phyloP scores from a whole-genome alignment of 30 jellyfish, hydroid and myxozoan genomes.

The Pseudorhiza aurosa region DNA sequence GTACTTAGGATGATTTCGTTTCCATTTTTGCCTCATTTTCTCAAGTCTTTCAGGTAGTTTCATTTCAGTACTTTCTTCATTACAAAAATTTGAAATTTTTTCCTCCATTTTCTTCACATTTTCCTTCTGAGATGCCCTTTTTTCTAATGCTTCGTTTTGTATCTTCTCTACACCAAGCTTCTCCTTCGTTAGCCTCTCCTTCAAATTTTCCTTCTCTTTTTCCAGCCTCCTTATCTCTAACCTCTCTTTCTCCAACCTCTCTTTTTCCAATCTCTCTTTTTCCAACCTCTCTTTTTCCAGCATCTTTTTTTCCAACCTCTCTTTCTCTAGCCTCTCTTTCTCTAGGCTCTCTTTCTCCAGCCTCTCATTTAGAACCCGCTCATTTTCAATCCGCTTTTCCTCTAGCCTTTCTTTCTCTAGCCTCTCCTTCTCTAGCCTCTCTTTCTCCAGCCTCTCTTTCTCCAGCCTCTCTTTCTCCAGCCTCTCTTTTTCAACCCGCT shows the following conservation, averaged over 20 bases:
- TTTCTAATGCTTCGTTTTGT: slow-evolving; percentile 8
- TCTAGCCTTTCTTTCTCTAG: background rate
- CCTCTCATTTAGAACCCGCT: slow-evolving; percentile 15
- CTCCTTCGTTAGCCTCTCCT: slow-evolving; percentile 9
- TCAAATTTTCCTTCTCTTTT: slow-evolving; percentile 11
- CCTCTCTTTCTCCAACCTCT: slow-evolving; percentile 10
- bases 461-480: background rate
- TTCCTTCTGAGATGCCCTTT: slow-evolving; percentile 1
- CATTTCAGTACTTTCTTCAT: slow-evolving; percentile 7
- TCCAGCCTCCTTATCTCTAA: background rate
- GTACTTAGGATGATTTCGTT: background rate
- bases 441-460: slow-evolving; percentile 21
- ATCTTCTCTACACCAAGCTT: slow-evolving; percentile 14
- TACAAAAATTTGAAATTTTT: slow-evolving; percentile 6
- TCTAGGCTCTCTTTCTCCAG: slow-evolving; percentile 20
- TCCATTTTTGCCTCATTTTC: slow-evolving; percentile 46
- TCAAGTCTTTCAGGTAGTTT: slow-evolving; percentile 24
- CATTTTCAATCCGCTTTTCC: slow-evolving; percentile 1
- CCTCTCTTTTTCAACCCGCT: background rate
- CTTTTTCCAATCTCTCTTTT: slow-evolving; percentile 5
- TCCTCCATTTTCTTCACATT: slow-evolving; percentile 16
- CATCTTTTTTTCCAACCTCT: slow-evolving; percentile 20
- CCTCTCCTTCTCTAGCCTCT: background rate
- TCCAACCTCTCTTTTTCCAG: slow-evolving; percentile 31
- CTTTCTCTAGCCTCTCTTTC: slow-evolving; percentile 10